Evolutionary conservation across 2,888 invertebrate genomes (phyloP).

Genomic region (Aspidiotus destructor): DNA sequence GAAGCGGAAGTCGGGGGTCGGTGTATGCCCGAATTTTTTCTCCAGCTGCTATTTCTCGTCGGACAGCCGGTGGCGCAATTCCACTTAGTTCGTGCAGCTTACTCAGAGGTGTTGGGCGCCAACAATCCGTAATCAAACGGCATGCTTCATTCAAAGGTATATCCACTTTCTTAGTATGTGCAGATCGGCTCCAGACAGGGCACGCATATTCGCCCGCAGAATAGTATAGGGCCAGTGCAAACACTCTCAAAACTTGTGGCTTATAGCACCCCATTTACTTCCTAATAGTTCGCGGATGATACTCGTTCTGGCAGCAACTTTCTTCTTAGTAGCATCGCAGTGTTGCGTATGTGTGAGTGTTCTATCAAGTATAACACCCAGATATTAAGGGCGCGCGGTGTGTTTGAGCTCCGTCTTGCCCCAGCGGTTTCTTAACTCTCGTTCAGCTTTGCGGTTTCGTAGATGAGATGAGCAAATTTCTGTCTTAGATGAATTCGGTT

Average conservation of each 20-base stretch:
- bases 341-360: slow-evolving; percentile 36
- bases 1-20: too few relatives aligned
- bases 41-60: too few relatives aligned
- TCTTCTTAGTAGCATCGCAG: slow-evolving; percentile 23
- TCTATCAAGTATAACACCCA: slow-evolving; percentile 35
- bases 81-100: too few relatives aligned
- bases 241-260: slow-evolving; percentile 30
- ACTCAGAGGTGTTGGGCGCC: too few relatives aligned
- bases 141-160: too few relatives aligned
- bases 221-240: slow-evolving; percentile 30
- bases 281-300: slow-evolving; percentile 33
- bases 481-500: slow-evolving; percentile 13
- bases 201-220: slow-evolving; percentile 33
- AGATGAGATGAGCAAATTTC: slow-evolving; percentile 13
- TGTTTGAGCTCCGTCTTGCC: slow-evolving; percentile 22
- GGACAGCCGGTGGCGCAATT: too few relatives aligned
- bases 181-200: slow-evolving; percentile 30
- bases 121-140: too few relatives aligned
- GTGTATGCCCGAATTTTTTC: too few relatives aligned
- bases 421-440: slow-evolving; percentile 21
- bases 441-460: slow-evolving; percentile 23
- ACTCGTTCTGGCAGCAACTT: slow-evolving; percentile 34
- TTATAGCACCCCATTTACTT: slow-evolving; percentile 32
- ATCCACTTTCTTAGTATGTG: slow-evolving; percentile 33
- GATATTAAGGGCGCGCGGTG: slow-evolving; percentile 12